phyloP scores from a whole-genome alignment of 1,140 invertebrate genomes.

The Drosophila sp. region DNA sequence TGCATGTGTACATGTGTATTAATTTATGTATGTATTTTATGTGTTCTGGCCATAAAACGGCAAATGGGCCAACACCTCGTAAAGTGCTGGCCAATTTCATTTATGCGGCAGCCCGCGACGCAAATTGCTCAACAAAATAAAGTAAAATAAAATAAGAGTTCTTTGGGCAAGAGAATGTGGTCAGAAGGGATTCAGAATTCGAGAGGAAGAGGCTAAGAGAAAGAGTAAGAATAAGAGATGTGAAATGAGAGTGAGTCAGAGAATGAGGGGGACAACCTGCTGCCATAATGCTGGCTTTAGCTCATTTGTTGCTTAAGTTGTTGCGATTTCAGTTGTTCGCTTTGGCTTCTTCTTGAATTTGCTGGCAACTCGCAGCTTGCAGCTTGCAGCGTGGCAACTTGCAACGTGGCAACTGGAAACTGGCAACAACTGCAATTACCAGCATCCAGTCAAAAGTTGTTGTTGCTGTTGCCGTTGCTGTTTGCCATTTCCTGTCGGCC shows the following conservation, averaged over 20 bases:
- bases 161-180: slow-evolving; percentile 13
- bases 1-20: slow-evolving; percentile 13
- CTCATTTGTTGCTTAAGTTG: slow-evolving; percentile 37
- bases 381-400: not conserved
- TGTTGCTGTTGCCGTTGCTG: too few relatives aligned
- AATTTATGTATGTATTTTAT: not conserved
- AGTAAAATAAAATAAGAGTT: slow-evolving; percentile 33
- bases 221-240: too few relatives aligned
- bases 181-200: slow-evolving; percentile 30
- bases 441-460: slow-evolving; percentile 21
- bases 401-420: slow-evolving; percentile 2
- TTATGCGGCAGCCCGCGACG: slow-evolving; percentile 37
- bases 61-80: slow-evolving; percentile 46
- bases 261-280: not conserved
- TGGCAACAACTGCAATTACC: slow-evolving; percentile 46
- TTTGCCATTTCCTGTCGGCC: slow-evolving; percentile 33
- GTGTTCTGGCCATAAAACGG: slow-evolving; percentile 20
- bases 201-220: not conserved
- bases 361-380: slow-evolving; percentile 7
- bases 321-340: slow-evolving; percentile 27
- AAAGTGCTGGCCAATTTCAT: slow-evolving; percentile 52
- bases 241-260: too few relatives aligned
- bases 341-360: not conserved
- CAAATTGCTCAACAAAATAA: too few relatives aligned
- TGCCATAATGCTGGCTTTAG: slow-evolving; percentile 32